A percentile compares a stretch with the other conserved stretches of the same genome.
phyloP scores from a whole-genome alignment of 2,888 invertebrate genomes.

The Calameuta filiformis region DNA sequence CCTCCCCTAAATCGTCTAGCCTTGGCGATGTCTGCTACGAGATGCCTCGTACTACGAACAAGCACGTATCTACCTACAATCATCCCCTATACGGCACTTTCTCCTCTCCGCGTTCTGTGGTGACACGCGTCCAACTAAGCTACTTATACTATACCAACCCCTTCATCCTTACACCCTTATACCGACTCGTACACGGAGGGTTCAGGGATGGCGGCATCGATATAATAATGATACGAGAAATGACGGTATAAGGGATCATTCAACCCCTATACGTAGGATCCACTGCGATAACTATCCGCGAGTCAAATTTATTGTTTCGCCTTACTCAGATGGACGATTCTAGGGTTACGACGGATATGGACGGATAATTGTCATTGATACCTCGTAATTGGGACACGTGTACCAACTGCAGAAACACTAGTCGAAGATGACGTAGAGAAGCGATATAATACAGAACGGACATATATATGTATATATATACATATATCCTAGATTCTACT shows the following conservation, averaged over 20 bases:
- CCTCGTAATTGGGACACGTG: conserved; percentile 38
- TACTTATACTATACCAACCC: conserved; percentile 42
- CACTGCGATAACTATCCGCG: not conserved
- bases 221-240: not conserved
- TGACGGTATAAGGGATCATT: not conserved
- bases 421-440: not conserved
- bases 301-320: not conserved
- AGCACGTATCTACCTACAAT: not conserved
- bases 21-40: not conserved
- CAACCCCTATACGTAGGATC: not conserved
- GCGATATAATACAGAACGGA: not conserved
- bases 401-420: conserved; percentile 15
- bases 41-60: not conserved
- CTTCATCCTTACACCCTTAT: not conserved
- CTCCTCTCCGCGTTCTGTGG: conserved; percentile 28
- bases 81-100: conserved; percentile 12
- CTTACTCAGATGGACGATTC: not conserved
- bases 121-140: conserved; percentile 51
- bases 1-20: not conserved
- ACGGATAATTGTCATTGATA: conserved; percentile 18
- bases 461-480: too few relatives aligned
- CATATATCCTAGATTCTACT: too few relatives aligned
- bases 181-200: not conserved
- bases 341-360: not conserved
- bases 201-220: not conserved